These are phyloP conservation scores for Mythimna pallens DNA, from an alignment of 2,888 invertebrate species.

Conservation along the genomic window DNA sequence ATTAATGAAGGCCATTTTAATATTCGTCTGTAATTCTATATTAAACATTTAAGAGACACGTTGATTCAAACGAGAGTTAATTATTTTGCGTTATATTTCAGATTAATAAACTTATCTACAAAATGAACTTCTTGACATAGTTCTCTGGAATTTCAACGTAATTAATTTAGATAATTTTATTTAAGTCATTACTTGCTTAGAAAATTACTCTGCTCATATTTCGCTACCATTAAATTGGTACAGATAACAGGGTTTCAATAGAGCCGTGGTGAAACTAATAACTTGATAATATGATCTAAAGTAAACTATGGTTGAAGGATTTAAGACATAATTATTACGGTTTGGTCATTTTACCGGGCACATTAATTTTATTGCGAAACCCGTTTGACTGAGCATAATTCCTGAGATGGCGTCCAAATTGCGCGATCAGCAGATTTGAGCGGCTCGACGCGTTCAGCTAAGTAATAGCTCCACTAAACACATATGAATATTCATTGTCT, in stretches of 20 bases:
- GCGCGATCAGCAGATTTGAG: slow-evolving; percentile 60
- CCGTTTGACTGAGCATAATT: slow-evolving; percentile 51
- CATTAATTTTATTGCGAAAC: slow-evolving; percentile 55
- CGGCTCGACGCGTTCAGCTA: slow-evolving; percentile 59
- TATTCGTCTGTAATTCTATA: slow-evolving; percentile 44
- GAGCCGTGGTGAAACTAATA: slow-evolving; percentile 48
- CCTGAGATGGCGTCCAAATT: slow-evolving; percentile 55
- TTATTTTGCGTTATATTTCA: slow-evolving; percentile 46
- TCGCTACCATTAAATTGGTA: slow-evolving; percentile 47
- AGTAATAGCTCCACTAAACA: slow-evolving; percentile 66
- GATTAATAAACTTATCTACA: slow-evolving; percentile 42
- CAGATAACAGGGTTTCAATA: slow-evolving; percentile 46
- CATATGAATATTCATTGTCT: slow-evolving; percentile 70
- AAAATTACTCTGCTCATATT: slow-evolving; percentile 50
- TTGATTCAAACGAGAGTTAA: slow-evolving; percentile 30
- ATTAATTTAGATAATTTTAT: slow-evolving; percentile 52
- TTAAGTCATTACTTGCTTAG: slow-evolving; percentile 34
- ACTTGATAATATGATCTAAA: slow-evolving; percentile 49
- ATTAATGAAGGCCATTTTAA: slow-evolving; percentile 60
- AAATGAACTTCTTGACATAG: slow-evolving; percentile 58
- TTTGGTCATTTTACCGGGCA: slow-evolving; percentile 45
- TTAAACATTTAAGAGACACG: slow-evolving; percentile 28
- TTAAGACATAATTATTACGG: slow-evolving; percentile 52
- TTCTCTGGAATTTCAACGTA: slow-evolving; percentile 33
- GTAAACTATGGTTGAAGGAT: slow-evolving; percentile 43